Conservation (phyloP, 2,113 vertebrate species). For the Myiozetetes cayanensis region DNA sequence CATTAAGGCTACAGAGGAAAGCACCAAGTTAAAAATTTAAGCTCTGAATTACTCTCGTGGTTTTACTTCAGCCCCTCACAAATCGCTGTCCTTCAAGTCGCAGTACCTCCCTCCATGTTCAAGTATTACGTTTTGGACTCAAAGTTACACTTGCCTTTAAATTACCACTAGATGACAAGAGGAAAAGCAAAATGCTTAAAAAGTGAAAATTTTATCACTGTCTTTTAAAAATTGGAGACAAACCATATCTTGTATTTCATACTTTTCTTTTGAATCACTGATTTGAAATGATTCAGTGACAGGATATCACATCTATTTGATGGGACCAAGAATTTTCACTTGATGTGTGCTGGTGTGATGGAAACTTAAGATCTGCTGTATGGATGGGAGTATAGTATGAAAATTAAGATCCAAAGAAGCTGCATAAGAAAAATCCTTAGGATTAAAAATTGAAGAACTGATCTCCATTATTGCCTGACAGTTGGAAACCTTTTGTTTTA, state of each 20-base stretch:
- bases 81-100: not conserved
- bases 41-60: not conserved
- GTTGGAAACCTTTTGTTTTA: not conserved
- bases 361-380: not conserved
- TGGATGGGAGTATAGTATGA: not conserved
- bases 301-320: not conserved
- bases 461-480: not conserved
- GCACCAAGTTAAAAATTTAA: not conserved
- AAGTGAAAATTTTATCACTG: not conserved
- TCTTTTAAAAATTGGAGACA: not conserved
- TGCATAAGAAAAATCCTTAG: not conserved
- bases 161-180: not conserved
- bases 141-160: not conserved
- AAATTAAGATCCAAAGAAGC: not conserved
- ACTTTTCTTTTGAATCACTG: not conserved
- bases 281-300: not conserved
- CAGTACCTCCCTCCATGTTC: not conserved
- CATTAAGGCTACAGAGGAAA: not conserved
- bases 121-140: not conserved
- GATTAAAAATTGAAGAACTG: not conserved
- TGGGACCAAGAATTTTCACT: not conserved
- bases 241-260: not conserved
- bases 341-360: accelerated
- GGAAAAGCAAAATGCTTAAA: not conserved
- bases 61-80: not conserved